These are phyloP conservation scores for Subanguina moxae DNA, from an alignment of 1,140 invertebrate species.

Conservation along the genomic window DNA sequence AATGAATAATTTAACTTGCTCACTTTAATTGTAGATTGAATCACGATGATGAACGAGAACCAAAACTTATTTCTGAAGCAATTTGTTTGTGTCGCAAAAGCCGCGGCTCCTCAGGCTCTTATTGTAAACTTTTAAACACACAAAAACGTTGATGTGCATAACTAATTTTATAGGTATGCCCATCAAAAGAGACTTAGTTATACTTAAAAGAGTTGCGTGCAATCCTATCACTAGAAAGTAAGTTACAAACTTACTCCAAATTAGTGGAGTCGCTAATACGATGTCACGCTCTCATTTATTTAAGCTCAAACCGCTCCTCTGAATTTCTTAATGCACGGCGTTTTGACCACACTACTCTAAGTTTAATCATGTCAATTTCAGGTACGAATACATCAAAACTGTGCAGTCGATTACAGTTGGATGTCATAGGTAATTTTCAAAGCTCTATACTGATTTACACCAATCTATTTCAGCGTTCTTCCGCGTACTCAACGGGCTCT, in stretches of 20 bases:
- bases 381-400: slow-evolving; percentile 31
- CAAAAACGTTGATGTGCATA: no score
- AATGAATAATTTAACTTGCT: not conserved
- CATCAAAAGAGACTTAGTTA: slow-evolving; percentile 16
- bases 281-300: no score
- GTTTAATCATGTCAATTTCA: slow-evolving; percentile 3
- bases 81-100: slow-evolving; percentile 28
- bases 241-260: no score
- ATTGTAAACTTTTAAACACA: slow-evolving; percentile 5
- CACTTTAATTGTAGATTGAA: slow-evolving; percentile 17
- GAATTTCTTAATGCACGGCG: no score
- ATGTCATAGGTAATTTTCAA: slow-evolving; percentile 18
- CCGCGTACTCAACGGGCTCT: slow-evolving; percentile 23
- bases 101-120: slow-evolving; percentile 19
- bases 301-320: no score
- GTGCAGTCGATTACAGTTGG: slow-evolving; percentile 25
- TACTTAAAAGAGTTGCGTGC: slow-evolving; percentile 18
- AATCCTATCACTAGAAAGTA: slow-evolving; percentile 21
- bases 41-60: slow-evolving; percentile 26
- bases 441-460: no score
- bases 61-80: slow-evolving; percentile 26
- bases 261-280: no score
- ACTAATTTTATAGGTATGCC: slow-evolving; percentile 8
- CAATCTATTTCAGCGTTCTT: slow-evolving; percentile 17
- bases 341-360: no score